Evolutionary conservation across 2,797 vertebrate species (phyloP), one percentile per base, ranked within the genome.

Genomic region (Galaxias olidus): DNA sequence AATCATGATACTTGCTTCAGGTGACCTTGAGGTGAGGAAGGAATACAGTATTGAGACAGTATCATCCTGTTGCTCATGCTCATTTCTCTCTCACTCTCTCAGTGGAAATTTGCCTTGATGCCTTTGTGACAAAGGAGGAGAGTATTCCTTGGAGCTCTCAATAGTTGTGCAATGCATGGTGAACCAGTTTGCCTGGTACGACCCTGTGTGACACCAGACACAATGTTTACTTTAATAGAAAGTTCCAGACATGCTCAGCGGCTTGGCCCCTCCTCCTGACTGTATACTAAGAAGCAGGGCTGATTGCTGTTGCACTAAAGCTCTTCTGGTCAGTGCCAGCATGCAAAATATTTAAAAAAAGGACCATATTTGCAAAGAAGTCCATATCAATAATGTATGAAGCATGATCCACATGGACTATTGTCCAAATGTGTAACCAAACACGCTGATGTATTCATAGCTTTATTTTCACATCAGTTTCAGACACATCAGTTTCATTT

Each of bases 401-500:
- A 74, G 48, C 66, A 66, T 42, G 49, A 81, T 81, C 52, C 65
- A 71, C 49, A 79, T 61, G 59, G 73, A 84, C 84, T 87, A 84
- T 85, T 77, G 78, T 70, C 72, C 70, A 76, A 86, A 79, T 68
- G 30, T 2, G 76, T 72, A 71, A 62, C 65, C 63, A 66, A 77
- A 78, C 69, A 58, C 72, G 13, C 53, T 75, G 79, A 86, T 84
- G 76, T 87, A 88, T 89, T 88, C 86, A 87, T 87, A 82, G 86
- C 73, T 80, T 79, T 78, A 79, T 78, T 83, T 78, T 67, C 71
- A 79, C 72, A 72, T 62, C 73, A 70, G 78, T 82, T 81, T 61
- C 85, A 84, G 82, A 84, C 78, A 78, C 86, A 87, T 84, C 84
- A 85, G 80, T 84, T 87, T 88, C 85, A 85, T 87, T 88, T 84